These are phyloP conservation scores for Drosophila gunungcola DNA, from an alignment of 1,140 invertebrate species.

Conservation along the genomic window DNA sequence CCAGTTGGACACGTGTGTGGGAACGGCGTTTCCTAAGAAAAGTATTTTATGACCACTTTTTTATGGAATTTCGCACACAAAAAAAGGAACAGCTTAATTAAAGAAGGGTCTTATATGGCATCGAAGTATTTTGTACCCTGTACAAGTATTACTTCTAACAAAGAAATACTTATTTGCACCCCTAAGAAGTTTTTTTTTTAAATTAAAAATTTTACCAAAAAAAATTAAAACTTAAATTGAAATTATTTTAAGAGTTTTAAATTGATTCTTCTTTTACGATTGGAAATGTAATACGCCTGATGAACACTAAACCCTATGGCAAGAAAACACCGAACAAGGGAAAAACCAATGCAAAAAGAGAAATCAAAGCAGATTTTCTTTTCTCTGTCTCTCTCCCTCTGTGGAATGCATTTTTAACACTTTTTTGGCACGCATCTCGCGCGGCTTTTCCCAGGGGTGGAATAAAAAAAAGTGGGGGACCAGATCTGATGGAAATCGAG, in stretches of 20 bases:
- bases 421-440: constrained; percentile 45
- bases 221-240: background rate
- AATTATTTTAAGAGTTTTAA: background rate
- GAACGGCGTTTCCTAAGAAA: constrained; percentile 5
- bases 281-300: background rate
- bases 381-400: background rate
- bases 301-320: background rate
- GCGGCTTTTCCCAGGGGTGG: constrained; percentile 42
- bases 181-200: too few relatives aligned
- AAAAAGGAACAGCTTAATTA: constrained; percentile 3
- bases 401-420: constrained; percentile 48
- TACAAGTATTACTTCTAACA: background rate
- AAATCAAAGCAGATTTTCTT: constrained; percentile 47
- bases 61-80: constrained; percentile 9
- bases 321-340: background rate
- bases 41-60: constrained; percentile 25
- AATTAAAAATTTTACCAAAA: too few relatives aligned
- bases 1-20: constrained; percentile 20
- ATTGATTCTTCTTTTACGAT: background rate
- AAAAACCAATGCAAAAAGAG: background rate
- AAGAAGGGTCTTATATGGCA: background rate
- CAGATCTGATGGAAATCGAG: background rate
- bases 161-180: background rate
- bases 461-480: constrained; percentile 16
- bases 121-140: constrained; percentile 9